Percentiles rank a stretch among this genome's conserved stretches.
phyloP scores from a whole-genome alignment of 2,113 vertebrate species.

The Panthera leo region DNA sequence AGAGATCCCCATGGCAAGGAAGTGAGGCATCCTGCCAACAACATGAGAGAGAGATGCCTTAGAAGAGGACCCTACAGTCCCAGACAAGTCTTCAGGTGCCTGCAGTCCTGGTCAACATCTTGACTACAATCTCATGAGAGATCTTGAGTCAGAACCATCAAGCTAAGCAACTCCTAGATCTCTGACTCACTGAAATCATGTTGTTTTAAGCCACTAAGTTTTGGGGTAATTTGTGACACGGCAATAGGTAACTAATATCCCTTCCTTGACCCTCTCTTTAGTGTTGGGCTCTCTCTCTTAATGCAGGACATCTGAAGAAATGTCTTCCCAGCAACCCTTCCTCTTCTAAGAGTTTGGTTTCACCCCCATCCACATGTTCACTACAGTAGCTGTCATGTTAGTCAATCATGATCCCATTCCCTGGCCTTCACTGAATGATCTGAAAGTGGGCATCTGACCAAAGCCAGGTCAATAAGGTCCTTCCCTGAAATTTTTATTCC shows the following conservation, averaged over 20 bases:
- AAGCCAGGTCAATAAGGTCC: not conserved
- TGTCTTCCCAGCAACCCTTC: not conserved
- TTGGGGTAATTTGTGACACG: not conserved
- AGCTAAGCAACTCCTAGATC: not conserved
- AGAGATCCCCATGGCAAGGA: not conserved
- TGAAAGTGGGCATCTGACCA: not conserved
- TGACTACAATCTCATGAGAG: not conserved
- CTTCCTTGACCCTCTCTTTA: not conserved
- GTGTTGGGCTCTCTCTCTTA: not conserved
- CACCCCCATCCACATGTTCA: not conserved
- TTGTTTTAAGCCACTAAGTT: not conserved
- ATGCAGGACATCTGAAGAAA: not conserved
- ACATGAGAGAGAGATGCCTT: not conserved
- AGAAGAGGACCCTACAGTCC: not conserved
- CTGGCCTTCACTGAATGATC: not conserved
- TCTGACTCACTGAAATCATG: not conserved
- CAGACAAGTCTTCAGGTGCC: not conserved
- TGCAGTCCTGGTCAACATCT: not conserved
- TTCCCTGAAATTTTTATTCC: not conserved
- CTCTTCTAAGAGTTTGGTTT: not conserved
- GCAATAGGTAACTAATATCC: not conserved
- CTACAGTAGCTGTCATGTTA: not conserved
- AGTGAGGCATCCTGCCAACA: not conserved
- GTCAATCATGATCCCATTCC: not conserved
- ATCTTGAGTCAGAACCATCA: not conserved